Evolutionary conservation across 2,888 invertebrate species (phyloP).

Genomic region (Petrolisthes cinctipes): DNA sequence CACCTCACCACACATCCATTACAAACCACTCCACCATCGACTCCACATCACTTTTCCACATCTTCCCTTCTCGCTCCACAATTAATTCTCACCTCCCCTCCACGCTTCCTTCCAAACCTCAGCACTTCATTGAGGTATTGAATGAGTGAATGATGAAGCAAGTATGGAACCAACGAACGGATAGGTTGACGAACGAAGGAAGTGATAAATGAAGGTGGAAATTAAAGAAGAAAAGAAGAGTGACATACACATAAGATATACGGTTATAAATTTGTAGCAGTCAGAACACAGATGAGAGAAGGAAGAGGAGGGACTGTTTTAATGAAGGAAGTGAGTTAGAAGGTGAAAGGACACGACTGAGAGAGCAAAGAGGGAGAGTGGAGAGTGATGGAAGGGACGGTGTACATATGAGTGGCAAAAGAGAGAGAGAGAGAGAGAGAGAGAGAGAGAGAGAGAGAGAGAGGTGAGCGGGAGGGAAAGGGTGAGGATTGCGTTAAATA

Average conservation of each 20-base stretch:
- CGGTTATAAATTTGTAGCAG: background rate
- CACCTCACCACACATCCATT: too few relatives aligned
- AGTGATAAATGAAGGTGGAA: background rate
- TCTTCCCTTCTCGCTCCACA: too few relatives aligned
- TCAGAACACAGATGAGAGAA: background rate
- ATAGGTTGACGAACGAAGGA: background rate
- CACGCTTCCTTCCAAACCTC: too few relatives aligned
- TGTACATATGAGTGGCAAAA: too few relatives aligned
- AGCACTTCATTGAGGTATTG: too few relatives aligned
- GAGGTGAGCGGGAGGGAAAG: background rate
- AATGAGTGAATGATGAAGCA: background rate
- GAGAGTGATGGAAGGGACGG: too few relatives aligned
- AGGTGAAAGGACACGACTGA: background rate
- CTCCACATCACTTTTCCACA: too few relatives aligned
- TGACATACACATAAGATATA: background rate
- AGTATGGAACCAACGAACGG: background rate
- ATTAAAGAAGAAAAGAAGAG: background rate
- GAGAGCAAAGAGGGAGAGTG: background rate
- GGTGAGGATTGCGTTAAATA: background rate
- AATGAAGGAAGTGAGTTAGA: background rate
- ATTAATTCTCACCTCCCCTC: too few relatives aligned
- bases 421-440: background rate
- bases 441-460: constrained; percentile 9
- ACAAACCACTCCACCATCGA: too few relatives aligned
- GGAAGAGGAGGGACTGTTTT: background rate